Evolutionary conservation across 2,888 invertebrate species (phyloP), one percentile per base, ranked within the genome.

Genomic region (Lymantria monacha): DNA sequence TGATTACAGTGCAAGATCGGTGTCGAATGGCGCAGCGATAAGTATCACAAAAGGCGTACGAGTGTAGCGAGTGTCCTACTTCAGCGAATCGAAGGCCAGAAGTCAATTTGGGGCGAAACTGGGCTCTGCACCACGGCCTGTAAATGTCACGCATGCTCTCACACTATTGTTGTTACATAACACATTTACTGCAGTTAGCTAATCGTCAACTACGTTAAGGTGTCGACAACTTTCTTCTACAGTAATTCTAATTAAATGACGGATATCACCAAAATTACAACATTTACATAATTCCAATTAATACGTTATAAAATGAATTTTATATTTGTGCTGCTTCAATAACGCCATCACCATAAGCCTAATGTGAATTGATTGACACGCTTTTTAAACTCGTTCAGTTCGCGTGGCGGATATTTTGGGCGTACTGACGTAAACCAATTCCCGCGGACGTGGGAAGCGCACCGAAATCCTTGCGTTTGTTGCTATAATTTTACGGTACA

Each of bases 391-490:
- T 72, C 60, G 51, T 76, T 70, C 70, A 73, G 76, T 79, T 79
- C 75, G 81, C 78, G 78, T 76, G 79, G 72, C 72, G 74, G 74
- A 70, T 87, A 88, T 89, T 87, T 87, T 75, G 66, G 82, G 79
- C 78, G 78, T 79, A 78, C 77, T 87, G 87, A 89, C 85, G 87
- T 84, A 84, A 87, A 87, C 81, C 80, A 76, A 79, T 80, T 81
- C 72, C 15, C 63, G 72, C 75, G 69, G 78, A 80, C 83, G 82
- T 82, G 81, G 80, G 83, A 83, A 83, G 80, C 74, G 70, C 71
- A 65, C 71, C 70, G 61, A 76, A 83, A 78, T 83, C 79, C 79
- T 80, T 74, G 73, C 66, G 63, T 69, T 74, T 71, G 70, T 68
- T 69, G 63, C 68, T 70, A 76, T 70, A 74, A 71, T 72, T 77